Percentiles rank a stretch among this genome's conserved stretches.
phyloP scores from a whole-genome alignment of 1,140 invertebrate genomes.

The Diabrotica undecimpunctata region DNA sequence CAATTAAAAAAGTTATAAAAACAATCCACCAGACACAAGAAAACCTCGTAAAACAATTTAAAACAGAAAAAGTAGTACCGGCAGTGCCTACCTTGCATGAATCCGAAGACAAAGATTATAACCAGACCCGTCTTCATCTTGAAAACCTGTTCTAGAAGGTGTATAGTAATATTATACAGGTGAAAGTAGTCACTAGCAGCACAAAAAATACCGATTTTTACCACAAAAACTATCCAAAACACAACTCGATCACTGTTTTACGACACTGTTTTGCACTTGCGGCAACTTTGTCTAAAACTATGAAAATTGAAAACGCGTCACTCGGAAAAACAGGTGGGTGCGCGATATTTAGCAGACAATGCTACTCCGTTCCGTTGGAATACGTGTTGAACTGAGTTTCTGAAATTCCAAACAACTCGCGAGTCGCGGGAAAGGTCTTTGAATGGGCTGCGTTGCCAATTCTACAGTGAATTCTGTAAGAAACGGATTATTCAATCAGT shows the following conservation, averaged over 20 bases:
- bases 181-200: background rate
- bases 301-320: background rate
- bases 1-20: too few species aligned
- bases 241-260: background rate
- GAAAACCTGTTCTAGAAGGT: background rate
- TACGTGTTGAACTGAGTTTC: background rate
- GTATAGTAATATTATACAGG: background rate
- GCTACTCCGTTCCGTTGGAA: background rate
- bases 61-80: too few species aligned
- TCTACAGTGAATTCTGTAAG: too few species aligned
- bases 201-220: background rate
- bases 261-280: background rate
- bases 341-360: background rate
- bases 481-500: too few species aligned
- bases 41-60: too few species aligned
- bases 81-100: background rate
- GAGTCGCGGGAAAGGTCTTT: background rate
- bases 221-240: background rate
- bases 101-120: background rate
- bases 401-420: background rate
- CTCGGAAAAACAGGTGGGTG: slow-evolving; percentile 1
- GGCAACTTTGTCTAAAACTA: background rate
- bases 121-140: background rate
- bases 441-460: background rate
- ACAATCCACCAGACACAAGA: too few species aligned